A percentile compares a stretch with the other conserved stretches of the same genome.
Conservation (phyloP, 2,113 vertebrate genomes). For the Mionectes macconnelli region DNA sequence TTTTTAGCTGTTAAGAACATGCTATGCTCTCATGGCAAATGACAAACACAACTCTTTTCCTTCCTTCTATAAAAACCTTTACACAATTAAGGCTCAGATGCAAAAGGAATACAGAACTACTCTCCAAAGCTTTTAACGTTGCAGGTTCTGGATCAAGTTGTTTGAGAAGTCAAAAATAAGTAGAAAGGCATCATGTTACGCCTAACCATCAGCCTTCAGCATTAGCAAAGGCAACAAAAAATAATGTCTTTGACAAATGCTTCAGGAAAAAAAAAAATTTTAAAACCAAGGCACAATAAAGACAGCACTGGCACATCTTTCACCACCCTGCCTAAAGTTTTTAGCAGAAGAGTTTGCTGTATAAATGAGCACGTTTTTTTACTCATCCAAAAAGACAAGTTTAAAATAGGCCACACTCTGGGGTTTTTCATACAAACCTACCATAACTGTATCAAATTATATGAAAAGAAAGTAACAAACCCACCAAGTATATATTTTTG, state of each 20-base stretch:
- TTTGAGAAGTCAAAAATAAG: neutral
- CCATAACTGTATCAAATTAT: neutral
- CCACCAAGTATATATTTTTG: neutral
- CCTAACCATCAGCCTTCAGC: neutral
- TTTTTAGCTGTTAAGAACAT: neutral
- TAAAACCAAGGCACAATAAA: neutral
- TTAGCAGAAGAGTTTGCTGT: neutral
- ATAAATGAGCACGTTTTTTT: neutral
- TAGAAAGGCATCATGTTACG: neutral
- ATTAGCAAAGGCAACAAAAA: neutral
- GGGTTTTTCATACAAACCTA: neutral
- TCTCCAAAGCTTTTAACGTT: neutral
- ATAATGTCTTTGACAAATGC: neutral
- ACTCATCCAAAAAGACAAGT: neutral
- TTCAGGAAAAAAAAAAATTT: neutral
- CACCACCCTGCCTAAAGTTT: neutral
- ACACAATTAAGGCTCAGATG: neutral
- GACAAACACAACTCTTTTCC: neutral
- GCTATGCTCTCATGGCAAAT: neutral
- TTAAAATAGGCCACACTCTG: neutral
- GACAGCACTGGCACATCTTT: neutral
- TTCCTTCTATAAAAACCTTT: neutral
- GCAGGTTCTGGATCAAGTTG: neutral
- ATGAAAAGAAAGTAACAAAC: neutral
- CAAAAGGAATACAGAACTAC: neutral